phyloP scores from a whole-genome alignment of 2,888 invertebrate species.

The Ophion ellenae region DNA sequence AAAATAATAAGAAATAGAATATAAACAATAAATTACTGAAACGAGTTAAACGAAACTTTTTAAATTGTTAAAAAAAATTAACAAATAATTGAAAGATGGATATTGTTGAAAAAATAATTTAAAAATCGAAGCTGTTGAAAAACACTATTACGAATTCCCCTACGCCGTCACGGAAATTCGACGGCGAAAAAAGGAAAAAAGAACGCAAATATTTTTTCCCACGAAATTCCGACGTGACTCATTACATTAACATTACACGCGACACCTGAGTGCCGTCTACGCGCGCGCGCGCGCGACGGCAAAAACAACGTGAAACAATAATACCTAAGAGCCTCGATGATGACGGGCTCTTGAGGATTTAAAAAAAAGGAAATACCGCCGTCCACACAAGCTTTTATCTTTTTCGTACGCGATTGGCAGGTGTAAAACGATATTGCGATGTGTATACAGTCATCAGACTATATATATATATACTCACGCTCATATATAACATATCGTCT shows the following conservation, averaged over 20 bases:
- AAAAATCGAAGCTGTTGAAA: background rate
- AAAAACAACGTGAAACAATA: slow-evolving; percentile 12
- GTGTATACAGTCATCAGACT: slow-evolving; percentile 9
- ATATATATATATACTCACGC: background rate
- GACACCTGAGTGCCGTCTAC: background rate
- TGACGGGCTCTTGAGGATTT: slow-evolving; percentile 29
- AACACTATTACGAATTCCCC: background rate
- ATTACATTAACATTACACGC: background rate
- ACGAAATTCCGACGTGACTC: background rate
- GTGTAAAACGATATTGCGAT: slow-evolving; percentile 47
- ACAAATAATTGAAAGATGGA: background rate
- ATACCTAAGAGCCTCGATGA: slow-evolving; percentile 2
- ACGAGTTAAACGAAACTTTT: too few species aligned
- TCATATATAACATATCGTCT: background rate
- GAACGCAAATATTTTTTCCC: background rate
- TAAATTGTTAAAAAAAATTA: too few species aligned
- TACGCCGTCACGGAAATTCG: background rate
- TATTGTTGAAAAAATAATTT: background rate
- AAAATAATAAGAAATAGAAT: too few species aligned
- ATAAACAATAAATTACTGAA: too few species aligned
- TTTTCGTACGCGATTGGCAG: slow-evolving; percentile 50
- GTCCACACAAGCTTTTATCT: slow-evolving; percentile 52
- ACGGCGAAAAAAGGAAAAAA: background rate
- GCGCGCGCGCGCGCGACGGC: background rate
- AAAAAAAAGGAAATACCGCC: background rate